phyloP scores from a whole-genome alignment of 2,888 invertebrate species.

The Sarcophaga caerulescens region DNA sequence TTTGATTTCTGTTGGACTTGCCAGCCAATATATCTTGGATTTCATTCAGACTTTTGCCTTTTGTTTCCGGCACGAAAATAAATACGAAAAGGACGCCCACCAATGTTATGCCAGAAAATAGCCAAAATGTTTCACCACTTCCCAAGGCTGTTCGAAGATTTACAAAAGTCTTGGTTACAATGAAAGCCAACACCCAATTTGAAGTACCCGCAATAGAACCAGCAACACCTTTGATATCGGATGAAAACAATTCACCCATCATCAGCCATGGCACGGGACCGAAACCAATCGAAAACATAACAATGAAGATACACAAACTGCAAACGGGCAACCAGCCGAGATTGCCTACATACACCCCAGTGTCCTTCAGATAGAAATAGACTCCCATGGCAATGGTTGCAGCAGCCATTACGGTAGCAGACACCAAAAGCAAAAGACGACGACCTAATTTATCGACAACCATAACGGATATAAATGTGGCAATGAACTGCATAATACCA shows the following conservation, averaged over 20 bases:
- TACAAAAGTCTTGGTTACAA: slow-evolving; percentile 88
- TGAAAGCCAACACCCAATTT: slow-evolving; percentile 91
- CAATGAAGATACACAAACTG: slow-evolving; percentile 88
- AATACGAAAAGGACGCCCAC: slow-evolving; percentile 86
- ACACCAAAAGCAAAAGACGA: slow-evolving; percentile 87
- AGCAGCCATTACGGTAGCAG: slow-evolving; percentile 87
- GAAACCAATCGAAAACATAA: slow-evolving; percentile 91
- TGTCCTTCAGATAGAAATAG: slow-evolving; percentile 84
- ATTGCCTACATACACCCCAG: slow-evolving; percentile 80
- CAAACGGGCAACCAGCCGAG: slow-evolving; percentile 89
- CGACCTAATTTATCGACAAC: slow-evolving; percentile 92
- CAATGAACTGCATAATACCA: slow-evolving; percentile 89
- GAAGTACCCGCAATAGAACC: slow-evolving; percentile 90
- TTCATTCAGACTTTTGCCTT: slow-evolving; percentile 80
- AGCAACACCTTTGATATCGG: slow-evolving; percentile 89
- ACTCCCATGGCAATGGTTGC: slow-evolving; percentile 87
- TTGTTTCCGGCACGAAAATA: slow-evolving; percentile 84
- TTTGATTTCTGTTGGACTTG: slow-evolving; percentile 62
- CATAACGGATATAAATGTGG: slow-evolving; percentile 86
- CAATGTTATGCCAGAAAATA: slow-evolving; percentile 86
- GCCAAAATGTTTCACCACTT: slow-evolving; percentile 87
- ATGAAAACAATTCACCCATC: slow-evolving; percentile 90
- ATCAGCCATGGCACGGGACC: slow-evolving; percentile 92
- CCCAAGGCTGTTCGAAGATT: slow-evolving; percentile 84
- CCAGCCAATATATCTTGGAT: slow-evolving; percentile 78